Percentiles rank a stretch among this genome's conserved stretches.
These are phyloP conservation scores for Delphinus delphis DNA, from an alignment of 2,113 vertebrate genomes.

Conservation along the genomic window DNA sequence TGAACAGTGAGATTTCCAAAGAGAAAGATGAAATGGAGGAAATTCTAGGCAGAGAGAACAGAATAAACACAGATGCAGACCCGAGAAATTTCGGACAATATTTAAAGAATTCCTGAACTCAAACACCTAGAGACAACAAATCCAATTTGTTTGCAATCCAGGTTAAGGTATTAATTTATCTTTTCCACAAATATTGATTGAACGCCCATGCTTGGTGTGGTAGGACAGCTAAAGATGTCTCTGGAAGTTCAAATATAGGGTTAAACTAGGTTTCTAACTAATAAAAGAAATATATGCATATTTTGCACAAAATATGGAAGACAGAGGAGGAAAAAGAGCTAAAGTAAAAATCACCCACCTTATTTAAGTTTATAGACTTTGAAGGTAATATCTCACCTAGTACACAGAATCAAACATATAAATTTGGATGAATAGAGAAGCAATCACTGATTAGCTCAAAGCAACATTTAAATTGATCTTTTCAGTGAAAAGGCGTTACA, in stretches of 20 bases:
- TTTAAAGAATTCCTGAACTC: constrained; percentile 9
- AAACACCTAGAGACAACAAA: constrained; percentile 12
- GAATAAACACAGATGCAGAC: background rate
- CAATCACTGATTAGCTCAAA: constrained; percentile 63
- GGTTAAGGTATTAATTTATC: background rate
- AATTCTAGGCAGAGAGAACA: background rate
- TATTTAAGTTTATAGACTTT: constrained; percentile 38
- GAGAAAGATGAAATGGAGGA: background rate
- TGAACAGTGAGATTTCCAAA: background rate
- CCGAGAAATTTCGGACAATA: background rate
- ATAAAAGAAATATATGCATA: background rate
- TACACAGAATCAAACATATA: constrained; percentile 31
- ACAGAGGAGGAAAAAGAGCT: constrained; percentile 36
- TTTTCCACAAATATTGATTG: background rate
- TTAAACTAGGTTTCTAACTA: constrained; percentile 30
- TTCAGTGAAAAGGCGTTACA: constrained; percentile 41
- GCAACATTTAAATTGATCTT: constrained; percentile 61
- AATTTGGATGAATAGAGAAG: constrained; percentile 59
- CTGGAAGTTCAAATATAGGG: background rate
- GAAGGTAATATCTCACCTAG: constrained; percentile 38
- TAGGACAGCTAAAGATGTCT: background rate
- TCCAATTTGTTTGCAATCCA: background rate
- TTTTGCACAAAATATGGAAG: constrained; percentile 42
- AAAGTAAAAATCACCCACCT: constrained; percentile 60
- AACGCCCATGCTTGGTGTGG: background rate